phyloP scores from a whole-genome alignment of 2,797 vertebrate genomes.

The Chromis chromis region DNA sequence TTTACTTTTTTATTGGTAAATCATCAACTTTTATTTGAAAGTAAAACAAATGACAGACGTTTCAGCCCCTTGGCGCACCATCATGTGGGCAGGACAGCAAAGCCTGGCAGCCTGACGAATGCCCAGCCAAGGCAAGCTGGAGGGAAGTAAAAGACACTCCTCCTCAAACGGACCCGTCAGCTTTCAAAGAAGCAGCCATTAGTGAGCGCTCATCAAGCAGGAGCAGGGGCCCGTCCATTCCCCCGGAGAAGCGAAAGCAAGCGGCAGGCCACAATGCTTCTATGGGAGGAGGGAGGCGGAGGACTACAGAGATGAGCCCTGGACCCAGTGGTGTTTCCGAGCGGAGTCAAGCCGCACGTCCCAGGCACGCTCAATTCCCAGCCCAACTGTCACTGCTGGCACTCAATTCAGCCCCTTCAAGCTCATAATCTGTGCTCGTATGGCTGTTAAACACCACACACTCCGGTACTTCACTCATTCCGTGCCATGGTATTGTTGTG shows the following conservation, averaged over 20 bases:
- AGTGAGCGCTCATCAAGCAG: conserved; percentile 82
- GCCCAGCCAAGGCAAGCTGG: conserved; percentile 86
- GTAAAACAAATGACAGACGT: conserved; percentile 87
- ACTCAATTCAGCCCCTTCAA: conserved; percentile 83
- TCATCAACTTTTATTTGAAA: conserved; percentile 86
- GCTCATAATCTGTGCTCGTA: conserved; percentile 87
- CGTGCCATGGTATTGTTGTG: conserved; percentile 78
- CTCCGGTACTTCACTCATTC: conserved; percentile 75
- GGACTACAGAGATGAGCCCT: conserved; percentile 77
- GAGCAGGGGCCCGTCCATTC: conserved; percentile 72
- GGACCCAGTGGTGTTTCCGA: conserved; percentile 83
- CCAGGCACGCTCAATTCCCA: conserved; percentile 85
- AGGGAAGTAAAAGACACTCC: conserved; percentile 85
- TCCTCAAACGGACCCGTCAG: conserved; percentile 80
- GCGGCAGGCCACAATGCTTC: conserved; percentile 78
- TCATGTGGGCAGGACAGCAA: conserved; percentile 84
- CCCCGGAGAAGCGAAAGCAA: conserved; percentile 74
- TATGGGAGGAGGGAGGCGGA: conserved; percentile 67
- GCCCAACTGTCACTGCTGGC: conserved; percentile 90
- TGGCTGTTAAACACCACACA: conserved; percentile 85
- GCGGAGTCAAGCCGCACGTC: conserved; percentile 77
- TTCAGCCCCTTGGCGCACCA: conserved; percentile 80
- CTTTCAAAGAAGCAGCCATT: conserved; percentile 85
- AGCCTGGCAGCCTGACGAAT: conserved; percentile 82
- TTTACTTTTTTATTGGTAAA: conserved; percentile 85